Base-by-base conservation (phyloP, 2,888 invertebrate species). In the Melieria omissa region DNA sequence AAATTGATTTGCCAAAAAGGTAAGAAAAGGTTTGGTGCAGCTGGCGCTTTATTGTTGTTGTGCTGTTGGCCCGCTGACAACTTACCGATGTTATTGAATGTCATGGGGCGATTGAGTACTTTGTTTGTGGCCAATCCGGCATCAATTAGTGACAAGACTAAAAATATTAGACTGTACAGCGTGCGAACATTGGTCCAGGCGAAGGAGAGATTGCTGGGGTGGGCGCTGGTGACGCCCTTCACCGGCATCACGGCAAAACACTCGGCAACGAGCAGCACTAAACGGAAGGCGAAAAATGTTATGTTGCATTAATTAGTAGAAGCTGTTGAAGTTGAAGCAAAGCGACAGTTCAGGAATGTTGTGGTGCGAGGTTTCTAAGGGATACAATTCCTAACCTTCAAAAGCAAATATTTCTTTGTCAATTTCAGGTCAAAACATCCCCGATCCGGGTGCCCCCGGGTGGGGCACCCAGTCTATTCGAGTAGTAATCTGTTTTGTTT, bases 191-290 rank as follows among this genome's bases (percentile, higher is more conserved):
- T 79, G 1, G 71, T 71, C 86, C 86, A 87, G 8, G 84, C 82
- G 70, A 87, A 88, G 75, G 80, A 82, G 9, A 88, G 83, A 57
- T 86, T 80, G 3, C 84, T 84, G 0, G 89, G 86, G 74, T 88
- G 86, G 3, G 85, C 79, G 5, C 84, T 82, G 16, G 84, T 88
- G 1, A 90, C 81, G 0, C 89, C 89, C 42, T 84, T 83, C 0
- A 90, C 88, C 0, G 90, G 90, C 83, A 90, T 86, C 66, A 90
- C 80, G 65, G 87, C 88, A 61, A 90, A 90, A 52, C 85, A 88
- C 76, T 90, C 88, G 0, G 89, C 89, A 46, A 84, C 70, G 0
- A 85, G 70, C 61, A 90, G 75, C 6, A 88, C 86, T 78, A 42
- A 16, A 61, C 5, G 6, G 5, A 42, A 29, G 52, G 52, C 9